These are phyloP conservation scores for Montipora foliosa DNA, from an alignment of 64 coral and sea anemone genomes.

Conservation along the genomic window DNA sequence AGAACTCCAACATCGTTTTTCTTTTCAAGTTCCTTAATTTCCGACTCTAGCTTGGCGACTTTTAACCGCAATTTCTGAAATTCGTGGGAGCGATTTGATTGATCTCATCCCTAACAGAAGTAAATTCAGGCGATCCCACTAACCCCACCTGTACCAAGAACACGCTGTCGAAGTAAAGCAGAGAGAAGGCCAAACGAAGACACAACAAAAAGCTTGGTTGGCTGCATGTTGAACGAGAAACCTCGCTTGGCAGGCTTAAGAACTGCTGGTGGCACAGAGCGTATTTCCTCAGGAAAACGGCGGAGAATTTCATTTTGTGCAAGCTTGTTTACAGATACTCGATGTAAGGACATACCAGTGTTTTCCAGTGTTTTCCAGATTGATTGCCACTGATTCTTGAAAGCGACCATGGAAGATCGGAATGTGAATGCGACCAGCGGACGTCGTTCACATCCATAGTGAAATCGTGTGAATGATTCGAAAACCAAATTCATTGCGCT, in stretches of 20 bases:
- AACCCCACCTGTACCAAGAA: neutral
- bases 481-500: conserved; percentile 43
- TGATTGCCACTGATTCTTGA: conserved; percentile 36
- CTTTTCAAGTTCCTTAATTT: neutral
- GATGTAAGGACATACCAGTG: conserved; percentile 43
- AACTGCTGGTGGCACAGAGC: neutral
- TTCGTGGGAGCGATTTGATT: too few species aligned
- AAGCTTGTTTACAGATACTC: neutral
- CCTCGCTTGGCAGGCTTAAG: conserved; percentile 35
- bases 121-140: neutral
- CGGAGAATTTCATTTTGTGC: conserved; percentile 47
- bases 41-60: too few species aligned
- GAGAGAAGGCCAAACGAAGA: neutral
- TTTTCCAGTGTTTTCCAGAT: neutral
- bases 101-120: too few species aligned
- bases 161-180: neutral
- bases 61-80: too few species aligned
- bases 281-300: conserved; percentile 34
- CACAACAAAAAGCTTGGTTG: conserved; percentile 10
- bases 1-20: neutral
- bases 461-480: conserved; percentile 12
- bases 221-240: conserved; percentile 54
- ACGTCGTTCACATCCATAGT: conserved; percentile 16
- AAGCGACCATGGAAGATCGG: conserved; percentile 3
- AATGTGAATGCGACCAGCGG: neutral